Conservation (phyloP, 2,888 invertebrate species). For the Trissonchulus sp. region DNA sequence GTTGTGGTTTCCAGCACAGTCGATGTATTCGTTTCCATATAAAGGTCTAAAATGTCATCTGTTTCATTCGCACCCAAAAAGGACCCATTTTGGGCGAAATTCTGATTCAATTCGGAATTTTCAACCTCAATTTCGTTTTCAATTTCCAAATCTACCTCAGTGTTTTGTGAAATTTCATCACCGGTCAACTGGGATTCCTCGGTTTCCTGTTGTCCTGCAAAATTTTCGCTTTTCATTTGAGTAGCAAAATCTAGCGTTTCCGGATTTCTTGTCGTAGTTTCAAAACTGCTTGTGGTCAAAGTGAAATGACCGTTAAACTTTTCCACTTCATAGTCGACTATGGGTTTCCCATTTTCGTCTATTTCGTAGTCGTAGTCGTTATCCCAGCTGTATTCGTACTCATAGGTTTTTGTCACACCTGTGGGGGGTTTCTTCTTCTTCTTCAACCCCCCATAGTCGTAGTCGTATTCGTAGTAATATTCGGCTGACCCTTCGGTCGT, state of each 20-base stretch:
- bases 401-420: not conserved
- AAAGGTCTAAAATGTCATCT: not conserved
- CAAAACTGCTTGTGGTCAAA: too few relatives aligned
- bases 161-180: not conserved
- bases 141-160: not conserved
- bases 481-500: not conserved
- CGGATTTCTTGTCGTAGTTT: too few relatives aligned
- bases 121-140: not conserved
- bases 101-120: too few relatives aligned
- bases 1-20: not conserved
- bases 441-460: not conserved
- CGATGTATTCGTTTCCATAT: not conserved
- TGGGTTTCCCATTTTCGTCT: not conserved
- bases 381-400: too few relatives aligned
- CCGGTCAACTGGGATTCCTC: not conserved
- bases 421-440: not conserved
- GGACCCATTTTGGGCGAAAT: too few relatives aligned
- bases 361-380: not conserved
- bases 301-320: too few relatives aligned
- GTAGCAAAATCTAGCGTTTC: not conserved
- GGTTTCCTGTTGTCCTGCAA: not conserved
- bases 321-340: not conserved
- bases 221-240: not conserved
- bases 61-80: not conserved
- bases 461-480: conserved; percentile 5